Conservation (phyloP, 2,888 invertebrate genomes). For the Zootermopsis nevadensis region DNA sequence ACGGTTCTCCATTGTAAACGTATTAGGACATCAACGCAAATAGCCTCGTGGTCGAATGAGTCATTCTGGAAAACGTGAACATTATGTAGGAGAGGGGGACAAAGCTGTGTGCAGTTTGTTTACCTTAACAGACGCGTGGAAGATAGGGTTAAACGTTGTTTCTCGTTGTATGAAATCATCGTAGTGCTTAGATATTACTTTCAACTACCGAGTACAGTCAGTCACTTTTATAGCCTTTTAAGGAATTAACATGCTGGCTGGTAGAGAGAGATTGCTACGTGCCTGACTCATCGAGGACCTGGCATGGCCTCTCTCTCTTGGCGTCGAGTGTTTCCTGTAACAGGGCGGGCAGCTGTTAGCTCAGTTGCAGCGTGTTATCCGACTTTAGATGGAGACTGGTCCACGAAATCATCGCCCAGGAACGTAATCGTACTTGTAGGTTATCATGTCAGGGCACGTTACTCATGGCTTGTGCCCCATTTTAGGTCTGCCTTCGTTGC, state of each 20-base stretch:
- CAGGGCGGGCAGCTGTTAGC: background rate
- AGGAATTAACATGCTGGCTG: background rate
- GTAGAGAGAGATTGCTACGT: background rate
- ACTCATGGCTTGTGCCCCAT: too few species aligned
- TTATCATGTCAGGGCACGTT: background rate
- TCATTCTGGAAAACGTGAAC: constrained; percentile 1
- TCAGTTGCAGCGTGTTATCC: background rate
- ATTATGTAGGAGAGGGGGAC: background rate
- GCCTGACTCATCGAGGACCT: constrained; percentile 19
- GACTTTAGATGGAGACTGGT: background rate
- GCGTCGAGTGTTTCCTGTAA: background rate
- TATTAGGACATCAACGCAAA: background rate
- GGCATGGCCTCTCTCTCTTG: background rate
- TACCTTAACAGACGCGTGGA: constrained; percentile 13
- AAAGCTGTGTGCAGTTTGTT: constrained; percentile 11
- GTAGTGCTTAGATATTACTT: background rate
- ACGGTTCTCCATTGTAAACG: too few species aligned
- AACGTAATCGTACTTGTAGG: background rate
- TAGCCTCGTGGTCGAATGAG: background rate
- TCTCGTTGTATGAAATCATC: background rate
- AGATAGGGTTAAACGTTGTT: background rate
- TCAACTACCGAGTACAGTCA: too few species aligned
- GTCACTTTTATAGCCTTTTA: constrained; percentile 2
- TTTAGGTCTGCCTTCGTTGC: too few species aligned
- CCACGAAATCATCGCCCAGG: background rate